Percentiles rank a stretch among this genome's conserved stretches.
Evolutionary conservation across 2,797 vertebrate genomes (phyloP).

Genomic region (Manis crassicaudata): DNA sequence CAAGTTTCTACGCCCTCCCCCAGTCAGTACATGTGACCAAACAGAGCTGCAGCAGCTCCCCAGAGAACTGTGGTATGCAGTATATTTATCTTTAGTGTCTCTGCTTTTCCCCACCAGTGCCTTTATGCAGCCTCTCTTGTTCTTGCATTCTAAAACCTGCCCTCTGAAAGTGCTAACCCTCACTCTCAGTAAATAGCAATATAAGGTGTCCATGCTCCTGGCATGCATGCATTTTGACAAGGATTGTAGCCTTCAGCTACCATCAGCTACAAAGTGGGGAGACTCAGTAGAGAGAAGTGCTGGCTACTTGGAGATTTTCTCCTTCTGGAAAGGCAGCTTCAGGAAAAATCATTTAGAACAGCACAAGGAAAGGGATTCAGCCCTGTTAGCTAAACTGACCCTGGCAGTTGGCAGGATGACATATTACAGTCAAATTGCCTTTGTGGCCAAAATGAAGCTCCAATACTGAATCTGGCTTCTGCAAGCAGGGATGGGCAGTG

Average conservation of each 20-base stretch:
- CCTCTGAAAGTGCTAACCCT: neutral
- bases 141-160: neutral
- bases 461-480: neutral
- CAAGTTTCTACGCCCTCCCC: neutral
- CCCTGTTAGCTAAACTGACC: neutral
- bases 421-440: neutral
- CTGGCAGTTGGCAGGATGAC: neutral
- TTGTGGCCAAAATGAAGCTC: neutral
- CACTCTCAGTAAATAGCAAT: neutral
- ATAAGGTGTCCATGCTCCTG: neutral
- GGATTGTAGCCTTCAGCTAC: neutral
- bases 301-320: neutral
- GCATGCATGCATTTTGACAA: neutral
- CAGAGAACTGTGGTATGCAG: slow-evolving; percentile 11
- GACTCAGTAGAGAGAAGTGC: neutral
- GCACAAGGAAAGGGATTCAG: neutral
- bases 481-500: neutral
- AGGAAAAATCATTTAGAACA: neutral
- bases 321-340: neutral
- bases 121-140: neutral
- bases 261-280: neutral
- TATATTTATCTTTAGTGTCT: neutral
- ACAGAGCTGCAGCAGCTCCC: neutral
- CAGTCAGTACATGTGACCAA: neutral
- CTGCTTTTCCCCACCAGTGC: neutral